phyloP scores from a whole-genome alignment of 2,888 invertebrate genomes.

The Papilio protenor region DNA sequence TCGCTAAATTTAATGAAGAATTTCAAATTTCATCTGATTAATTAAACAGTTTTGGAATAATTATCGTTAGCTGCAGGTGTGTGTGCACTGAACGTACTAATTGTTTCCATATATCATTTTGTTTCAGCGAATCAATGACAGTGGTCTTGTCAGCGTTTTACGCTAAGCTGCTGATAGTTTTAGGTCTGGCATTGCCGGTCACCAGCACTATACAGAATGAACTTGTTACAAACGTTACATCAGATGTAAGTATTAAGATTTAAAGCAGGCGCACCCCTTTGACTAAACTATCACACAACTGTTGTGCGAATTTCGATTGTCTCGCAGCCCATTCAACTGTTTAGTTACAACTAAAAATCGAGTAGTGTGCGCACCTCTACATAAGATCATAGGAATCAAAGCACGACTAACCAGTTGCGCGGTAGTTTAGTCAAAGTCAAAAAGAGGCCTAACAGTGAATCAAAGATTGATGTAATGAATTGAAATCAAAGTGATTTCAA shows the following conservation, averaged over 20 bases:
- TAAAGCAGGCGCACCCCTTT: neutral
- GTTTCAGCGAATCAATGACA: conserved; percentile 85
- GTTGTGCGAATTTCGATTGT: too few relatives aligned
- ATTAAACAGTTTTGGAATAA: conserved; percentile 41
- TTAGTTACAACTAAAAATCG: too few relatives aligned
- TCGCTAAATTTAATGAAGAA: conserved; percentile 30
- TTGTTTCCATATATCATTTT: conserved; percentile 60
- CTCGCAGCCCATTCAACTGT: too few relatives aligned
- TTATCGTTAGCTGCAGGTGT: conserved; percentile 46
- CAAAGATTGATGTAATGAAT: too few relatives aligned
- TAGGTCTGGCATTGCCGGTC: conserved; percentile 86
- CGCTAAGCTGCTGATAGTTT: conserved; percentile 86
- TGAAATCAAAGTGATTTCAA: too few relatives aligned
- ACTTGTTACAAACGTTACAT: conserved; percentile 73
- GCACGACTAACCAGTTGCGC: too few relatives aligned
- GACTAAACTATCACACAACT: too few relatives aligned
- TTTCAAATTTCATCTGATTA: conserved; percentile 37
- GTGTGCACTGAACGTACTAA: conserved; percentile 53
- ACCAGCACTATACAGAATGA: conserved; percentile 86
- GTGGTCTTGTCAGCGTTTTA: conserved; percentile 86
- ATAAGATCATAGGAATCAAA: too few relatives aligned
- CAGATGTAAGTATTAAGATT: conserved; percentile 70
- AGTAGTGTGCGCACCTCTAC: too few relatives aligned
- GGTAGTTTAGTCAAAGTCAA: too few relatives aligned
- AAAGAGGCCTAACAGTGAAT: too few relatives aligned